Evolutionary conservation across 2,888 invertebrate species (phyloP).

Genomic region (Cerastis leucographa): DNA sequence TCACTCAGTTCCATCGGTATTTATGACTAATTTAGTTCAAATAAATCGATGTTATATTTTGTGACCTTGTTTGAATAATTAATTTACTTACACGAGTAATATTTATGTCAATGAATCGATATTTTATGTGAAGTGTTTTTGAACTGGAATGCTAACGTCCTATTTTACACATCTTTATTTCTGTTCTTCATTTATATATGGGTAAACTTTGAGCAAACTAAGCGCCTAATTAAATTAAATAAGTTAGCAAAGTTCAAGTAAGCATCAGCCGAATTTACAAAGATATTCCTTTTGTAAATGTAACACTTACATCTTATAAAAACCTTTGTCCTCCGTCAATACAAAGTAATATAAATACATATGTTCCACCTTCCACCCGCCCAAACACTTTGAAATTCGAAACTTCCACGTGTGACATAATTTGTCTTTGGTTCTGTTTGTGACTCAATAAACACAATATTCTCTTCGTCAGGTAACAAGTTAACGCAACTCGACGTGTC

Average conservation of each 20-base stretch:
- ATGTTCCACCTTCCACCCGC: background rate
- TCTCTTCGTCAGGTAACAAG: slow-evolving; percentile 92
- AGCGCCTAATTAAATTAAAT: background rate
- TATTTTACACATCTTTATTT: background rate
- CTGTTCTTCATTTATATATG: background rate
- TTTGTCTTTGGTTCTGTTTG: background rate
- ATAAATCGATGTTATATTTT: background rate
- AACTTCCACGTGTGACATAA: slow-evolving; percentile 32
- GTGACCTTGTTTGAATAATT: background rate
- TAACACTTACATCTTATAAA: slow-evolving; percentile 22
- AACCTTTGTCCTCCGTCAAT: slow-evolving; percentile 1
- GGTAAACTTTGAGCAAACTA: background rate
- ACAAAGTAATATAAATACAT: background rate
- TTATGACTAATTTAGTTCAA: slow-evolving; percentile 60
- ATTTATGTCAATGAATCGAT: background rate
- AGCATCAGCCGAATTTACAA: slow-evolving; percentile 15
- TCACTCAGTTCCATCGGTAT: slow-evolving; percentile 96
- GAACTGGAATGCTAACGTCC: background rate
- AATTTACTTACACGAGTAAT: background rate
- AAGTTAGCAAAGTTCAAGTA: slow-evolving; percentile 12
- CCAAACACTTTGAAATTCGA: slow-evolving; percentile 6
- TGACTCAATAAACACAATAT: slow-evolving; percentile 36
- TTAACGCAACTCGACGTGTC: slow-evolving; percentile 97
- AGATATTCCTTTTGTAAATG: slow-evolving; percentile 6
- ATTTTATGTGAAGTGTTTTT: background rate